These are phyloP conservation scores for Coecobrya sp. DNA, from an alignment of 2,888 invertebrate genomes.

Conservation along the genomic window DNA sequence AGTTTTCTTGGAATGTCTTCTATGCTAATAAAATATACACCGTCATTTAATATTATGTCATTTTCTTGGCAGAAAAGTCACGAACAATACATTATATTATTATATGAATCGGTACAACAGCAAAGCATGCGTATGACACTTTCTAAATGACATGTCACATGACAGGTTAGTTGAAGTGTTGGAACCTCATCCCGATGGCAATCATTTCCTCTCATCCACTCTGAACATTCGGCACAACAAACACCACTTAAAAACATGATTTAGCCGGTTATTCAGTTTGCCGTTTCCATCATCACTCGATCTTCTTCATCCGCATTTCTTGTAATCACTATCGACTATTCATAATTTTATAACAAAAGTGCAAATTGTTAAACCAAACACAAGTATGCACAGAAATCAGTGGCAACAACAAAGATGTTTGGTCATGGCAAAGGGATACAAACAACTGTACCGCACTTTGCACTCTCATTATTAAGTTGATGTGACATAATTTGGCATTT, in stretches of 20 bases:
- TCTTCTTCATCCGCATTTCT: background rate
- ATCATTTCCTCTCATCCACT: constrained; percentile 57
- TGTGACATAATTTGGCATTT: constrained; percentile 1
- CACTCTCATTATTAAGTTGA: background rate
- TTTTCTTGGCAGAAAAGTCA: constrained; percentile 22
- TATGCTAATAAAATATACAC: constrained; percentile 24
- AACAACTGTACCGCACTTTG: too few relatives aligned
- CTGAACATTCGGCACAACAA: background rate
- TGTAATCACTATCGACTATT: background rate
- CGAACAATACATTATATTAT: constrained; percentile 13
- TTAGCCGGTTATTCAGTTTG: background rate
- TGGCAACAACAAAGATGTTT: background rate
- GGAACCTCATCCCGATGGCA: constrained; percentile 34
- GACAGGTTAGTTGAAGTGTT: constrained; percentile 63
- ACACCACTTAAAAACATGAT: background rate
- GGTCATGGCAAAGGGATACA: background rate
- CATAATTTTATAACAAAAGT: background rate
- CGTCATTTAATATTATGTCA: constrained; percentile 25
- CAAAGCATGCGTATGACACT: constrained; percentile 34
- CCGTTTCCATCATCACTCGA: background rate
- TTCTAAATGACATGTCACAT: constrained; percentile 3
- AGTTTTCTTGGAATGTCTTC: constrained; percentile 45
- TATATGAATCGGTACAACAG: background rate
- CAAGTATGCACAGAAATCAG: background rate
- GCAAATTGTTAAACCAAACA: background rate